A percentile compares a stretch with the other conserved stretches of the same genome.
Evolutionary conservation across 2,888 invertebrate species (phyloP).

Genomic region (Lasiommata megera): DNA sequence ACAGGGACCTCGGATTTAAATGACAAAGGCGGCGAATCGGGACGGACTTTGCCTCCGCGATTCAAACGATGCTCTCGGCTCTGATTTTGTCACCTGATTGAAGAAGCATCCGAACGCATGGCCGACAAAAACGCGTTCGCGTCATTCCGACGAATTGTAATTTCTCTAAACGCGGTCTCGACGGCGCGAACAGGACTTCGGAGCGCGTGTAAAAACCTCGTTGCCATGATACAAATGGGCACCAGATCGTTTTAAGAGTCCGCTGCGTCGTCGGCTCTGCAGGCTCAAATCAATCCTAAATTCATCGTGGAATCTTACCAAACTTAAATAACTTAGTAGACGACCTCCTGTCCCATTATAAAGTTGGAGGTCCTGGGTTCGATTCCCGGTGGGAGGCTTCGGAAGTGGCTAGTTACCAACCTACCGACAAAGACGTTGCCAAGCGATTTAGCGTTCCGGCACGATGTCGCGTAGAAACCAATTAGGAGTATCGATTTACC

Average conservation of each 20-base stretch:
- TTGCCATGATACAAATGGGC: slow-evolving; percentile 22
- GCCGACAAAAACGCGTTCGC: slow-evolving; percentile 47
- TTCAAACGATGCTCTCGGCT: slow-evolving; percentile 25
- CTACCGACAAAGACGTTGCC: too few relatives aligned
- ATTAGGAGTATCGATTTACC: too few relatives aligned
- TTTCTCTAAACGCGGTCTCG: slow-evolving; percentile 62
- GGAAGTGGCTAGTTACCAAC: too few relatives aligned
- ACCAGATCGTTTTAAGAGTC: background rate
- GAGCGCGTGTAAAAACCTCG: slow-evolving; percentile 66
- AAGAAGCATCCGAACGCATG: slow-evolving; percentile 40
- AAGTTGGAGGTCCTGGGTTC: too few relatives aligned
- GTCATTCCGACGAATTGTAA: slow-evolving; percentile 52
- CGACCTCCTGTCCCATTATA: too few relatives aligned
- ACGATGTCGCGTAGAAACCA: too few relatives aligned
- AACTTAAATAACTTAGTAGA: too few relatives aligned
- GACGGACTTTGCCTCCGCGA: slow-evolving; percentile 21
- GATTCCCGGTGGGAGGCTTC: too few relatives aligned
- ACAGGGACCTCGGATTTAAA: slow-evolving; percentile 37
- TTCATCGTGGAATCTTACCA: too few relatives aligned
- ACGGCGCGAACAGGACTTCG: slow-evolving; percentile 64
- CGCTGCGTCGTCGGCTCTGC: too few relatives aligned
- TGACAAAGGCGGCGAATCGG: slow-evolving; percentile 27
- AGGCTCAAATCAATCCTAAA: too few relatives aligned
- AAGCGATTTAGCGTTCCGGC: too few relatives aligned
- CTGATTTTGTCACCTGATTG: slow-evolving; percentile 38